phyloP scores from a whole-genome alignment of 2,797 vertebrate genomes.

The Channa striata region DNA sequence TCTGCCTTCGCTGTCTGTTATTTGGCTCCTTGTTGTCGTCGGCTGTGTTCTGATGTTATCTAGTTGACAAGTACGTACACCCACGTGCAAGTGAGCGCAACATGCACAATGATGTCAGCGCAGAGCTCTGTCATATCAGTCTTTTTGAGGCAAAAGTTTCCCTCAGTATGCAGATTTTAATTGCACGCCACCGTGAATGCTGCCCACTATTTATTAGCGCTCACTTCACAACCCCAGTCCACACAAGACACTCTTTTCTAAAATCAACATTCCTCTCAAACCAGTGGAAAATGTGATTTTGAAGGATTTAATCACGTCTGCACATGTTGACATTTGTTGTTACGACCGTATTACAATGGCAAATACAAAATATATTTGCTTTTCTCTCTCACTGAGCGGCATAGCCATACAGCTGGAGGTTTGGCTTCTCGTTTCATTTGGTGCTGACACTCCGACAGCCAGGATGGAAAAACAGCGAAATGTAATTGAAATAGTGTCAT shows the following conservation, averaged over 20 bases:
- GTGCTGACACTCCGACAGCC: slow-evolving; percentile 8
- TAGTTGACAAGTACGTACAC: slow-evolving; percentile 23
- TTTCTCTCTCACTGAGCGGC: slow-evolving; percentile 26
- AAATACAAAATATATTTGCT: slow-evolving; percentile 47
- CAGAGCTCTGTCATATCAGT: not conserved
- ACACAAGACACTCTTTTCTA: slow-evolving; percentile 13
- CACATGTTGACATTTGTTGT: slow-evolving; percentile 43
- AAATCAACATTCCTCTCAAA: slow-evolving; percentile 36
- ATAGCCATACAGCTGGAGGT: slow-evolving; percentile 26
- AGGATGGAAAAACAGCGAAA: slow-evolving; percentile 24
- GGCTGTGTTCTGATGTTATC: slow-evolving; percentile 46
- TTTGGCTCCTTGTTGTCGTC: slow-evolving; percentile 35
- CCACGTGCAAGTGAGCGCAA: not conserved
- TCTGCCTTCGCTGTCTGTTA: slow-evolving; percentile 39
- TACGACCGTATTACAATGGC: slow-evolving; percentile 12
- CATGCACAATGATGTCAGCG: slow-evolving; percentile 16
- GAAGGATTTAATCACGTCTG: slow-evolving; percentile 34
- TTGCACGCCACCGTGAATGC: slow-evolving; percentile 33
- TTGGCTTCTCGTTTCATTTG: slow-evolving; percentile 33
- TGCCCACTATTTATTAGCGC: slow-evolving; percentile 34
- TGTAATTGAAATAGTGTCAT: slow-evolving; percentile 61
- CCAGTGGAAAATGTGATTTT: slow-evolving; percentile 15
- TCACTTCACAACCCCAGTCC: slow-evolving; percentile 30
- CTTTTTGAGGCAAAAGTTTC: slow-evolving; percentile 17
- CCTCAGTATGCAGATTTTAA: slow-evolving; percentile 40